Evolutionary conservation across 23 tunicate genomes (phyloP), one percentile per base, ranked within the genome.

Genomic region (Diplosoma virens): DNA sequence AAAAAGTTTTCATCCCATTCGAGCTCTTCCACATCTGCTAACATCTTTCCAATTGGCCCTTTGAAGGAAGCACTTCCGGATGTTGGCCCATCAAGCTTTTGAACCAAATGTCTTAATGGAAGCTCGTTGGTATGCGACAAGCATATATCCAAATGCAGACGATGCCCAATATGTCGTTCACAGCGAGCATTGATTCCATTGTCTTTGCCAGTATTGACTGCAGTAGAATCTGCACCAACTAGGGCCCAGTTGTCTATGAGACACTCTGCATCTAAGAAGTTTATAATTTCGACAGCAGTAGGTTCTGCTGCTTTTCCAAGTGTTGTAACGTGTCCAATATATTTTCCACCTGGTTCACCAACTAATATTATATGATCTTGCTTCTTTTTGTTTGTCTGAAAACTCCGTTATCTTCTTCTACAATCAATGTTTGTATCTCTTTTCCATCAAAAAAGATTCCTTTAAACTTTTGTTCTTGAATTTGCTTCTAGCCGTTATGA

Each of bases 71-170:
- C 69, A 63, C 34, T 63, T 63, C 69, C 34, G 4, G 69, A 63
- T 26, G 34, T 63, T 25, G 69, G 36, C 7, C 69, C 69, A 25
- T 63, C 69, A 63, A 63, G 69, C 69, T 63, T 63, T 63, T 63
- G 69, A 30, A 25, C 18, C 29, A 63, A 23, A 63, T 63, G 69
- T 11, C 34, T 33, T 3, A 63, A 23, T 63, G 69, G 69, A 17
- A 63, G 69, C 69, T 63, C 34, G 29, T 63, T 63, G 69, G 69
- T 63, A 23, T 63, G 69, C 69, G 29, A 23, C 69, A 63, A 28
- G 69, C 69, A 28, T 56, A 24, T 63, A 23, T 63, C 36, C 36
- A 6, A 63, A 28, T 63, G 69, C 14, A 63, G 21, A 23, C 69
- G 69, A 30, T 63, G 69, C 14, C 69, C 69, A 63, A 63, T 28